Evolutionary conservation across 2,113 vertebrate species (phyloP).

Genomic region (Chauna torquata): DNA sequence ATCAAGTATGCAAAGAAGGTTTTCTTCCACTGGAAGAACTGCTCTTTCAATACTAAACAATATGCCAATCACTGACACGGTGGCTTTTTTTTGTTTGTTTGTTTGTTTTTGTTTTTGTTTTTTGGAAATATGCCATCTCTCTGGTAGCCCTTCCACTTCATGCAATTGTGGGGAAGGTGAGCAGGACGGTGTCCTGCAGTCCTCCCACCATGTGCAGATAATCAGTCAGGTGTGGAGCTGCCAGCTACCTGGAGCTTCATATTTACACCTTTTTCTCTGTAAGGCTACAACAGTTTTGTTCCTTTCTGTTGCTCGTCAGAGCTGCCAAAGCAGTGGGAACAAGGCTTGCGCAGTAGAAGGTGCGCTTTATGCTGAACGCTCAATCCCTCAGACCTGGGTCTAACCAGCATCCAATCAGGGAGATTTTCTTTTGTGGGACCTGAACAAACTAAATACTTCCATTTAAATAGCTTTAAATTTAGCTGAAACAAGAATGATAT

Average conservation of each 20-base stretch:
- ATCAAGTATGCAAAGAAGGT: fast-evolving
- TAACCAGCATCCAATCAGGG: neutral
- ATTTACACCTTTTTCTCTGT: neutral
- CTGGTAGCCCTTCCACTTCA: fast-evolving
- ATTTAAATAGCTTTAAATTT: too few species aligned
- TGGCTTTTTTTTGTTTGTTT: fast-evolving
- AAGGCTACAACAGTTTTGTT: neutral
- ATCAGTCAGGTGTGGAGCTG: neutral
- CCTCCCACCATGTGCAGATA: too few species aligned
- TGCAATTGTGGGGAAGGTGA: neutral
- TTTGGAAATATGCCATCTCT: neutral
- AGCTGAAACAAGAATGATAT: neutral
- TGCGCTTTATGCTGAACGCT: neutral
- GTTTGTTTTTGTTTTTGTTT: neutral
- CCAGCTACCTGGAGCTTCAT: neutral
- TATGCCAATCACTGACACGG: fast-evolving
- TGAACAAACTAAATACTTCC: neutral
- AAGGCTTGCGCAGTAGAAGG: neutral
- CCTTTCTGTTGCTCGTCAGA: neutral
- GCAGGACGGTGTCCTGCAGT: fast-evolving
- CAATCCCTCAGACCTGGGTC: neutral
- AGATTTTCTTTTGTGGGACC: neutral
- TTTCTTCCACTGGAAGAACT: neutral
- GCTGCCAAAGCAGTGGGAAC: neutral
- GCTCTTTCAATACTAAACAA: neutral